Evolutionary conservation across 2,888 invertebrate species (phyloP).

Genomic region (Didymodactylos carnosus): DNA sequence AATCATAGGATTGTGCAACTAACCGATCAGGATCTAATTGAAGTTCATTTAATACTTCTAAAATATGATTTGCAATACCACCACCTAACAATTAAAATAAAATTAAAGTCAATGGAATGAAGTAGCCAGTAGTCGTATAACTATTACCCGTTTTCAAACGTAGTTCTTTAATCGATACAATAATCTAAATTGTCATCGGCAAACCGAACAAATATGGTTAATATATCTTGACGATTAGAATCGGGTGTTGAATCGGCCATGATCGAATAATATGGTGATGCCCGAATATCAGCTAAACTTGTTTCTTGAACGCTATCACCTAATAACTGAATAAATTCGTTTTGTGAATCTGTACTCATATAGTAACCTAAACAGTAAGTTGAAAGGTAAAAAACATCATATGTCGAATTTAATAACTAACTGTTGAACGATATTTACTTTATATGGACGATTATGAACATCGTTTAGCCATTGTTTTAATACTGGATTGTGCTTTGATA

Average conservation of each 20-base stretch:
- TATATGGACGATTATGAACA: not conserved
- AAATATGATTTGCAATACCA: not conserved
- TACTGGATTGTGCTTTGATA: not conserved
- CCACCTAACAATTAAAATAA: no score
- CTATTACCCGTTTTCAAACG: no score
- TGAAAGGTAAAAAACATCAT: no score
- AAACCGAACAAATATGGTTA: not conserved
- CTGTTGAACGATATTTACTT: not conserved
- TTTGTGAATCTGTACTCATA: not conserved
- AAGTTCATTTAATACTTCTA: not conserved
- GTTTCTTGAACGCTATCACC: not conserved
- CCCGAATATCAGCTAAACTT: not conserved
- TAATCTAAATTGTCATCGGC: not conserved
- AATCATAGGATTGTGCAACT: not conserved
- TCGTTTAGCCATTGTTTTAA: not conserved
- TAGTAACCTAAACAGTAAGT: not conserved
- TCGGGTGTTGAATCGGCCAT: not conserved
- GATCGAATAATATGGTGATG: not conserved
- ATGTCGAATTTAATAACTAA: not conserved
- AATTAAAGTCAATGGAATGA: no score
- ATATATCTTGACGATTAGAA: not conserved
- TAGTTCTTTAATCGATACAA: no score
- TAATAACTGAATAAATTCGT: not conserved
- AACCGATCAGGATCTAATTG: not conserved
- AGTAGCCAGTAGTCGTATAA: no score